Percentiles rank a stretch among this genome's conserved stretches.
Evolutionary conservation across 1,140 invertebrate genomes (phyloP).

Genomic region (Atta cephalotes): DNA sequence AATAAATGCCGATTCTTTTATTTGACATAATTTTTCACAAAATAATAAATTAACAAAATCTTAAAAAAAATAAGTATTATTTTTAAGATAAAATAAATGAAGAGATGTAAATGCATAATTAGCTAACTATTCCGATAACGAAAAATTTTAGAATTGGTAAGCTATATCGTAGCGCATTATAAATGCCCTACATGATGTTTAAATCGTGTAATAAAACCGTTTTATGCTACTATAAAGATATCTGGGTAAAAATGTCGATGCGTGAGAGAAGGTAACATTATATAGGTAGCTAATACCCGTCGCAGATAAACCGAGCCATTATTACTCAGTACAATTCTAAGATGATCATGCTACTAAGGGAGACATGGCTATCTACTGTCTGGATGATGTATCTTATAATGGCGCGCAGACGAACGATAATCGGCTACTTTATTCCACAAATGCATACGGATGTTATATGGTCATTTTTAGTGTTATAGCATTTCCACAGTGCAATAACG

Average conservation of each 20-base stretch:
- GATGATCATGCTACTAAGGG: constrained; percentile 66
- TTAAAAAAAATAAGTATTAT: not conserved
- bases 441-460: constrained; percentile 46
- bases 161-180: constrained; percentile 68
- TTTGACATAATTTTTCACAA: not conserved
- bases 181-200: constrained; percentile 65
- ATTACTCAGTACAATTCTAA: constrained; percentile 61
- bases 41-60: not conserved
- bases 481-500: constrained; percentile 46
- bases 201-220: constrained; percentile 68
- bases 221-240: constrained; percentile 73
- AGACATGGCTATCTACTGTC: constrained; percentile 60
- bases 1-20: not conserved
- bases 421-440: constrained; percentile 62
- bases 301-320: constrained; percentile 69
- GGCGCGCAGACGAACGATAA: constrained; percentile 61
- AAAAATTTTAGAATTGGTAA: constrained; percentile 54
- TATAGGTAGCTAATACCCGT: constrained; percentile 37
- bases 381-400: constrained; percentile 67
- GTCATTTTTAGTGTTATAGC: constrained; percentile 35
- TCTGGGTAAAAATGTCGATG: constrained; percentile 68
- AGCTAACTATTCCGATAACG: not conserved
- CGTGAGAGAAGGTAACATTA: constrained; percentile 9
- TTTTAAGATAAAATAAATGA: not conserved
- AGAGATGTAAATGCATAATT: not conserved